Conservation (phyloP, 1,140 invertebrate species). For the Eueides isabella region DNA sequence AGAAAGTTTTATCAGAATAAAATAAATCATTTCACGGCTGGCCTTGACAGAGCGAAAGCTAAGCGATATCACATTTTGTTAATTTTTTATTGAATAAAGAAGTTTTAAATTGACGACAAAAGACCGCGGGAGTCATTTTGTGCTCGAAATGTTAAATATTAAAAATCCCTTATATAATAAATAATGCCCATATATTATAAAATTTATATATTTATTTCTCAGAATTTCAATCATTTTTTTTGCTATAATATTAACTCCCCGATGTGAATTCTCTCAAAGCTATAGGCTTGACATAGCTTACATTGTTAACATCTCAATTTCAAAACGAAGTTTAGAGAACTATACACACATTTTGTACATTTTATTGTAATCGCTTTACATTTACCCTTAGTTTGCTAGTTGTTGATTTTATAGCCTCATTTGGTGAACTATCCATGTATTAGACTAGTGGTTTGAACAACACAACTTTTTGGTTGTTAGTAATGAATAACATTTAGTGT, state of each 20-base stretch:
- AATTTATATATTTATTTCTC: no score
- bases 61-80: slow-evolving; percentile 7
- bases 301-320: no score
- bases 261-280: no score
- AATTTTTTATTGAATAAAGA: slow-evolving; percentile 10
- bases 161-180: background rate
- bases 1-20: slow-evolving; percentile 38
- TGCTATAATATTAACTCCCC: no score
- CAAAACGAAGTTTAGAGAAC: no score
- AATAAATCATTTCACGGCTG: slow-evolving; percentile 44
- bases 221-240: no score
- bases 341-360: no score
- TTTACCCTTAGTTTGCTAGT: background rate
- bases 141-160: background rate
- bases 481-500: background rate
- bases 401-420: background rate
- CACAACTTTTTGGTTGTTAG: background rate
- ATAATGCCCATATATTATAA: no score
- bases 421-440: background rate
- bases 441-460: background rate
- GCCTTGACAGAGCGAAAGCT: slow-evolving; percentile 36
- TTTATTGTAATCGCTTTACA: background rate
- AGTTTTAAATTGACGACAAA: background rate
- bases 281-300: no score
- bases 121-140: background rate